Percentiles rank a stretch among this genome's conserved stretches.
Evolutionary conservation across 2,113 vertebrate genomes (phyloP).

Genomic region (Nasalis larvatus): DNA sequence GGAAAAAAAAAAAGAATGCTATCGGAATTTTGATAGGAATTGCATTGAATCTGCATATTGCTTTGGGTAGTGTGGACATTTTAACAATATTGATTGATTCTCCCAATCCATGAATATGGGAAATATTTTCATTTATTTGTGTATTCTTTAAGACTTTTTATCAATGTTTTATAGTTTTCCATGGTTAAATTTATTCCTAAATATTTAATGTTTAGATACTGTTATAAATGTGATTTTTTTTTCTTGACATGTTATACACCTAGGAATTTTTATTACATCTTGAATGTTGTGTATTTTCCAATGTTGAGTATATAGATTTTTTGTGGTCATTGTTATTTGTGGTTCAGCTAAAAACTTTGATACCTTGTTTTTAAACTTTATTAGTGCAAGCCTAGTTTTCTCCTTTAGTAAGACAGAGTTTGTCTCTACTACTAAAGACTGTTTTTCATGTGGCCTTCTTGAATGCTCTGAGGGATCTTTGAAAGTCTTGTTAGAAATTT

Average conservation of each 20-base stretch:
- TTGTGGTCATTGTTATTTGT: background rate
- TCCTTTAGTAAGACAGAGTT: background rate
- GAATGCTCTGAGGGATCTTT: background rate
- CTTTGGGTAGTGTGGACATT: background rate
- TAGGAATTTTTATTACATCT: background rate
- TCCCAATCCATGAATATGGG: background rate
- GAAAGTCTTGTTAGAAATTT: background rate
- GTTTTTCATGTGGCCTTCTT: background rate
- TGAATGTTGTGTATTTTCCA: background rate
- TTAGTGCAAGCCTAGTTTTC: background rate
- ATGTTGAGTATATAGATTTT: background rate
- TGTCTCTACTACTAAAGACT: background rate
- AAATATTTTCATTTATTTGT: background rate
- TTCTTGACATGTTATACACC: background rate
- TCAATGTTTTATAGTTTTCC: background rate
- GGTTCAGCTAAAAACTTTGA: background rate
- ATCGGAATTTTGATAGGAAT: background rate
- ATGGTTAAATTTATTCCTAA: background rate
- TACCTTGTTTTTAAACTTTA: background rate
- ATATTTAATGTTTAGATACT: background rate
- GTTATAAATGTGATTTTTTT: background rate
- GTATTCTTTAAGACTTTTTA: background rate
- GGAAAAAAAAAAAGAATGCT: rapidly evolving
- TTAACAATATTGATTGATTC: background rate
- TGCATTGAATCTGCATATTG: background rate